Percentiles rank a stretch among this genome's conserved stretches.
Conservation (phyloP, 2,888 invertebrate species). For the Anthrax anthrax region DNA sequence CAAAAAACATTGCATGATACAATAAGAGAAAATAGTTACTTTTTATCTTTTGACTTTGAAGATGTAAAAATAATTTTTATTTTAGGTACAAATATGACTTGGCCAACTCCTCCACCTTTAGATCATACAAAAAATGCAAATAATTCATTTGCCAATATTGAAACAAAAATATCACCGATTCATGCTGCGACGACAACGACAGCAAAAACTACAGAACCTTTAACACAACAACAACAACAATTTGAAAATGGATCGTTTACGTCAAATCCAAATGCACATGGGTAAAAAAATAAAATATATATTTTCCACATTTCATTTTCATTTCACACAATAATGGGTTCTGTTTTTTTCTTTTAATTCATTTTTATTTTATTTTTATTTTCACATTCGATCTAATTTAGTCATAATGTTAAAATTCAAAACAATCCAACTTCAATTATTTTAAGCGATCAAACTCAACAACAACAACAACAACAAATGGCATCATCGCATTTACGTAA, state of each 20-base stretch:
- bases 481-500: slow-evolving; percentile 16
- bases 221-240: slow-evolving; percentile 16
- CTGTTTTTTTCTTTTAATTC: background rate
- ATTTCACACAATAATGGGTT: too few species aligned
- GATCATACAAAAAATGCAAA: slow-evolving; percentile 26
- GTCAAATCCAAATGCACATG: slow-evolving; percentile 34
- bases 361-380: background rate
- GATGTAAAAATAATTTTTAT: too few species aligned
- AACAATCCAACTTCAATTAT: slow-evolving; percentile 26
- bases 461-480: slow-evolving; percentile 26
- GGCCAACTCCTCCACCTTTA: slow-evolving; percentile 29
- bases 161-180: slow-evolving; percentile 29
- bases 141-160: slow-evolving; percentile 32
- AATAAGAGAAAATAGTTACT: too few species aligned
- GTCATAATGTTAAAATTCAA: slow-evolving; percentile 33
- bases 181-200: slow-evolving; percentile 18
- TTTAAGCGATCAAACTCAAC: slow-evolving; percentile 24
- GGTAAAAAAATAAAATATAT: slow-evolving; percentile 20
- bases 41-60: too few species aligned
- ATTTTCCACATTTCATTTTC: too few species aligned
- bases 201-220: background rate
- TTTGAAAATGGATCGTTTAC: slow-evolving; percentile 22
- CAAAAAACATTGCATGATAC: too few species aligned
- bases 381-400: slow-evolving; percentile 9
- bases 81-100: slow-evolving; percentile 29